Conservation (phyloP, 2,888 invertebrate species). For the Lasius platythorax region DNA sequence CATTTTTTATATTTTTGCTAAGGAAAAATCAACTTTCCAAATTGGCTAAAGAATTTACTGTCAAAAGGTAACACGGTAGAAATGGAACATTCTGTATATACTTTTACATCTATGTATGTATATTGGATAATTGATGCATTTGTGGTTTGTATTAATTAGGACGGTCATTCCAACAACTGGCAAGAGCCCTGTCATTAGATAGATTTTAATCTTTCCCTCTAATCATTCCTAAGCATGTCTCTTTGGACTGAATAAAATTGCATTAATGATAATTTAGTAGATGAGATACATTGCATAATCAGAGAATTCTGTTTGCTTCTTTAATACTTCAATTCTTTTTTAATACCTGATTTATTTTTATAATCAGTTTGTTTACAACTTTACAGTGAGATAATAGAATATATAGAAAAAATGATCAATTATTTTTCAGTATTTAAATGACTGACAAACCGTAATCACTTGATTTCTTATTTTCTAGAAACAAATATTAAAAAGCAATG, state of each 20-base stretch:
- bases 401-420: background rate
- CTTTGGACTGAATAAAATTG: conserved; percentile 8
- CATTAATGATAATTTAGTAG: conserved; percentile 3
- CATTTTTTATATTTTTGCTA: background rate
- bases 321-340: background rate
- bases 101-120: conserved; percentile 11
- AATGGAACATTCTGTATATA: background rate
- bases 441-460: background rate
- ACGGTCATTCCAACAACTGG: conserved; percentile 7
- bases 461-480: background rate
- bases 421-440: background rate
- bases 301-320: background rate
- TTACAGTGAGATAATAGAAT: background rate
- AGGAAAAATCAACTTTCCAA: background rate
- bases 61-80: background rate
- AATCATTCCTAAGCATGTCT: background rate
- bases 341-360: background rate
- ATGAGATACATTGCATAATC: background rate
- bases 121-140: conserved; percentile 28
- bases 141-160: conserved; percentile 17
- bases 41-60: background rate
- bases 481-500: background rate
- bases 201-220: conserved; percentile 24
- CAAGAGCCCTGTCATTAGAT: conserved; percentile 14
- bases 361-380: background rate